Base-by-base conservation (phyloP, 2,797 vertebrate species). In the Cichlasoma orientale region DNA sequence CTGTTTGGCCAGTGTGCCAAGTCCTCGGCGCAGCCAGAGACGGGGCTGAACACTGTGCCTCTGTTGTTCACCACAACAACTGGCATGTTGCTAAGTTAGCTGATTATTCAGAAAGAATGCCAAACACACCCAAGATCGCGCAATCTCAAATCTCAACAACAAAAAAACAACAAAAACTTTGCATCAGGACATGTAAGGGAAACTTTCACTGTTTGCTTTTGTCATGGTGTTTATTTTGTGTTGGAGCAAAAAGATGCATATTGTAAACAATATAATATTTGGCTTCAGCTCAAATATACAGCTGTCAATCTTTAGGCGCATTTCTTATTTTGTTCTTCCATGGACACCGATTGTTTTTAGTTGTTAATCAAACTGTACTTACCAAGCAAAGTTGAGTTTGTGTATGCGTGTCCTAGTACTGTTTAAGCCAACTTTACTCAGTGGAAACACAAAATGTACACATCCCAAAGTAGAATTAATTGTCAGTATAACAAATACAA, bases 21-120 rank as follows among this genome's bases (percentile, higher is more conserved):
- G 76, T 68, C 53, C 47, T 68, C 44, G 73, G 81, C 1, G 47
- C 87, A 72, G 85, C 78, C 82, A 33, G 90, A 80, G 87, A 89
- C 55, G 25, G 86, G 79, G 59, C 76, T 3, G 74, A 84, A 73
- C 55, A 90, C 89, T 81, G 11, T n/a, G 29, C 25, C 82, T 83
- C 79, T 7, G 72, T 93, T 91, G 88, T 92, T 86, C 78, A 72
- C 85, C 78, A 72, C 85, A 72, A 33, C 85, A 88, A 77, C 86
- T 79, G 86, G 50, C 79, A 50, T 53, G 80, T 77, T 13, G 12
- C 75, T 87, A 69, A 23, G 78, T 77, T 77, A 33, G 57, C 79
- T 7, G 74, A 56, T 72, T 36, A 86, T 84, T 52, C 16, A 2
- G 38, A 75, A 55, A 4, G 85, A 80, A 74, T 47, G 71, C 50